These are phyloP conservation scores for Hippopotamyrus pictus DNA, from an alignment of 2,797 vertebrate species.

Conservation along the genomic window DNA sequence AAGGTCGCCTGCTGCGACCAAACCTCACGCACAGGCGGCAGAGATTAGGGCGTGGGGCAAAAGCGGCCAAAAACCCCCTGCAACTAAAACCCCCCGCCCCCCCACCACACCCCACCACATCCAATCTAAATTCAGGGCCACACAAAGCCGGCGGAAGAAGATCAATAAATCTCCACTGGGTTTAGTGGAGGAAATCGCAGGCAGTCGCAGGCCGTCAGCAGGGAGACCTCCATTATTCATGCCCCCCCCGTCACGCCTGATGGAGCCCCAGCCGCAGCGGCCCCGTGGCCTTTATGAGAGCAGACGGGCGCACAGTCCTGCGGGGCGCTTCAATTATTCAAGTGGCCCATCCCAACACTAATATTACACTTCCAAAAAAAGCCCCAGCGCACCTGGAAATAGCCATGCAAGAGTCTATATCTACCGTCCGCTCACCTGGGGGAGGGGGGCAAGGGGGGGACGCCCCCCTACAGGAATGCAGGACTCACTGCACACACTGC, in stretches of 20 bases:
- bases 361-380: slow-evolving; percentile 3
- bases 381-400: not conserved
- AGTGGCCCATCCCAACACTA: not conserved
- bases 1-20: not conserved
- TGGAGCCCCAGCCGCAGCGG: not conserved
- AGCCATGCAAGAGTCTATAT: not conserved
- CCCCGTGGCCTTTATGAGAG: not conserved
- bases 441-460: not conserved
- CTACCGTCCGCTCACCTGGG: not conserved
- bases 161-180: slow-evolving; percentile 1
- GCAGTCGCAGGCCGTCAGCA: not conserved
- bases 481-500: not conserved
- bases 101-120: not conserved
- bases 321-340: not conserved
- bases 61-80: not conserved
- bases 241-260: not conserved
- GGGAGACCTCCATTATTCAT: slow-evolving; percentile 9
- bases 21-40: not conserved
- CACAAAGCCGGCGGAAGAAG: not conserved
- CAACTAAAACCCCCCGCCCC: not conserved
- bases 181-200: not conserved
- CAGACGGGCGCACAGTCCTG: not conserved
- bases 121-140: not conserved
- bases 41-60: not conserved
- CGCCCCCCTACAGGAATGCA: not conserved